Evolutionary conservation across 2,797 vertebrate species (phyloP).

Genomic region (Lates japonicus): DNA sequence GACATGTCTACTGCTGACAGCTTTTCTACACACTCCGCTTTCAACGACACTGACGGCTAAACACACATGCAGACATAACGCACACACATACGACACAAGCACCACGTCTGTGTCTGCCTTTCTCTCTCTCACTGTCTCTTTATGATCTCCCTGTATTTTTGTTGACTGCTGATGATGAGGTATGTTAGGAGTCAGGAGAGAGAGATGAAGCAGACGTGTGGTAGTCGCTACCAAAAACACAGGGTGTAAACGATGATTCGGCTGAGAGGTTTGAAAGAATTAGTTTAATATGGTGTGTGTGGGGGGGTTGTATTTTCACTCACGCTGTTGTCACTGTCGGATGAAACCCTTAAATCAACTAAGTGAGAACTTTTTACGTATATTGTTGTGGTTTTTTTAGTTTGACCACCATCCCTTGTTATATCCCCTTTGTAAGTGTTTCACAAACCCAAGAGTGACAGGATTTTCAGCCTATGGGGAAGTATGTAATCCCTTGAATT

Average conservation of each 20-base stretch:
- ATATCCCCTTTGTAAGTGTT: conserved; percentile 35
- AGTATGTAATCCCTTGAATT: conserved; percentile 52
- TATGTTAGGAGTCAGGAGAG: conserved; percentile 72
- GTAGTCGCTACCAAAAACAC: conserved; percentile 59
- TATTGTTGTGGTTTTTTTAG: conserved; percentile 16
- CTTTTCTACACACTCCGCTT: conserved; percentile 77
- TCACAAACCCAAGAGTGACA: conserved; percentile 38
- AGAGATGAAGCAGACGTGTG: conserved; percentile 75
- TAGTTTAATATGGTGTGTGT: conserved; percentile 48
- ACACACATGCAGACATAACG: conserved; percentile 37
- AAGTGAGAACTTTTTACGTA: conserved; percentile 38
- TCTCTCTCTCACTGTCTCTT: conserved; percentile 57
- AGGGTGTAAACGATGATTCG: conserved; percentile 65
- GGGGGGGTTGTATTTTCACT: conserved; percentile 15
- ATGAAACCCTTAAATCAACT: conserved; percentile 44
- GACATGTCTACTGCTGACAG: conserved; percentile 79
- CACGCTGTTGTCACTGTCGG: conserved; percentile 45
- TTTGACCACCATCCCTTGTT: conserved; percentile 22
- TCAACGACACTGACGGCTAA: conserved; percentile 66
- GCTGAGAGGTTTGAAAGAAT: conserved; percentile 60
- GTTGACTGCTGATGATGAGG: conserved; percentile 76
- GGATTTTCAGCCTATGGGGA: conserved; percentile 33
- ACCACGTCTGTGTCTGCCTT: conserved; percentile 49
- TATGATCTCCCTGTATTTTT: conserved; percentile 78
- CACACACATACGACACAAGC: conserved; percentile 19